Evolutionary conservation across 2,113 vertebrate species (phyloP), one percentile per base, ranked within the genome.

Genomic region (Merops nubicus): DNA sequence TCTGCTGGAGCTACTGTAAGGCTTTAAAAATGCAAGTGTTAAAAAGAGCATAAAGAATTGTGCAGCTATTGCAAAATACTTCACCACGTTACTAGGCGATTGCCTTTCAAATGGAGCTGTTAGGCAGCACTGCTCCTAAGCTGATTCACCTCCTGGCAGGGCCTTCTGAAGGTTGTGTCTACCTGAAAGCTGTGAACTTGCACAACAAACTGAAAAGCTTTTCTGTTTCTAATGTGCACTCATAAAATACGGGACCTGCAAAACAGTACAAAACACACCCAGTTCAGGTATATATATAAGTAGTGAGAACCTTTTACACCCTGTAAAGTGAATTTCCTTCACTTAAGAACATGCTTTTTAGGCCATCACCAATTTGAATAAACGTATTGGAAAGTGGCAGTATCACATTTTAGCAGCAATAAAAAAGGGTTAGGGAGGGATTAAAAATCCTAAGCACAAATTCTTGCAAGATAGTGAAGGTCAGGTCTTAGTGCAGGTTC

Each of bases 1-100:
- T 80, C 67, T 50, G 69, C 57, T 68, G 50, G 85, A 94, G 86
- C 63, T 86, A 69, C 43, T 12, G 15, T 90, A 95, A 93, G 79
- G 93, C 94, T 94, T 96, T 77, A 77, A 82, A 96, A 95, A 91
- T 34, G 68, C 87, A 93, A 36, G 78, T 93, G 92, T 81, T 88
- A 73, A 83, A 94, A 95, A 82, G 82, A 94, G 76, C 90, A 68
- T 67, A 74, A 91, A 85, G 95, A 91, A 93, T 85, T 80, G 68
- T 94, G 93, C 75, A 89, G 87, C 69, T 90, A 77, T 57, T 87
- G 93, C 74, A 68, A 89, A 95, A 91, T 47, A 86, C 77, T 92
- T 79, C 54, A 85, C 70, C 34, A 33, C 18, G 64, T 85, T 60
- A 88, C 78, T 31, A 38, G 76, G 85, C 85, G 60, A 40, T 80